Evolutionary conservation across 2,797 vertebrate genomes (phyloP).

Genomic region (Neosalanx taihuensis): DNA sequence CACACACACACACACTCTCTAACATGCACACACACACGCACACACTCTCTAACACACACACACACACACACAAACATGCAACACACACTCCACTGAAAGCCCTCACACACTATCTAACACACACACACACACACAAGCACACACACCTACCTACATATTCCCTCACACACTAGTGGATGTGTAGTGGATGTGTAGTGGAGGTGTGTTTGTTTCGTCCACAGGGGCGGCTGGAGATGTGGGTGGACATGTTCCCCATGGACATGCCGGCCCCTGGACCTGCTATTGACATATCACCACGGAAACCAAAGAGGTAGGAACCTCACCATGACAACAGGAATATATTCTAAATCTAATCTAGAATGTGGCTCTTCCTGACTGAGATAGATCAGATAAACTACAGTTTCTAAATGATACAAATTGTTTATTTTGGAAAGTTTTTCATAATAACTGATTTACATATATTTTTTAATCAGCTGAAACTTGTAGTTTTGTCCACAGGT

Average conservation of each 20-base stretch:
- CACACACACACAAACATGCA: neutral
- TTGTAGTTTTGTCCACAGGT: conserved; percentile 44
- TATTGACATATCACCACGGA: conserved; percentile 89
- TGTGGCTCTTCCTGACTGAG: neutral
- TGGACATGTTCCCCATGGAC: conserved; percentile 99
- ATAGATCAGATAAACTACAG: neutral
- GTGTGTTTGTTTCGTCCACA: conserved; percentile 52
- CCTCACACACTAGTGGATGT: neutral
- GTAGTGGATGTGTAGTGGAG: neutral
- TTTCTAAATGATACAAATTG: too few relatives aligned
- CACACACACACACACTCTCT: too few relatives aligned
- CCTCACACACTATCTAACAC: neutral
- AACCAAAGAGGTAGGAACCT: conserved; percentile 91
- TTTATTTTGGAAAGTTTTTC: too few relatives aligned
- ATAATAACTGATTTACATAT: neutral
- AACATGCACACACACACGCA: too few relatives aligned
- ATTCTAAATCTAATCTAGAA: too few relatives aligned
- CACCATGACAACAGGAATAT: neutral
- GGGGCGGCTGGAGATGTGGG: conserved; percentile 98
- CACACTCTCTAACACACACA: neutral
- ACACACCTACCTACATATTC: neutral
- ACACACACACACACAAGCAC: neutral
- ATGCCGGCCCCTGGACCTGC: conserved; percentile 90
- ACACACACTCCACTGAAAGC: neutral
- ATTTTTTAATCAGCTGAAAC: conserved; percentile 32